Evolutionary conservation across 2,797 vertebrate species (phyloP).

Genomic region (Ctenosaura bakeri): DNA sequence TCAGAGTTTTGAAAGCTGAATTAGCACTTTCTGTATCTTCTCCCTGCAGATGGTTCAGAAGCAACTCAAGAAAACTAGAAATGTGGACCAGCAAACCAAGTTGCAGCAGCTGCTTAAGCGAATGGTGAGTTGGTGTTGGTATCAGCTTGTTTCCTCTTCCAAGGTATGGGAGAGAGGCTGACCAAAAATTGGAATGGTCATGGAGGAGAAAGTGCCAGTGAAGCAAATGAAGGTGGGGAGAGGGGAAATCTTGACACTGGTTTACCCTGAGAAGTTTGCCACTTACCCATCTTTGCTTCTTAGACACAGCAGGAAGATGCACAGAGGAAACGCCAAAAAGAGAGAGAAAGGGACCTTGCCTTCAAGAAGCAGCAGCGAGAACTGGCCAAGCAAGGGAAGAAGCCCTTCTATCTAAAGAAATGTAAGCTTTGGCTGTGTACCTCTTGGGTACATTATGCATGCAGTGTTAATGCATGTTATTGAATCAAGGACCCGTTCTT

Average conservation of each 20-base stretch:
- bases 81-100: conserved; percentile 76
- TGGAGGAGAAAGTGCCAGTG: neutral
- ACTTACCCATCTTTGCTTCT: conserved; percentile 9
- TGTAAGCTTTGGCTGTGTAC: conserved; percentile 78
- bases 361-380: conserved; percentile 88
- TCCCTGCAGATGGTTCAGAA: conserved; percentile 85
- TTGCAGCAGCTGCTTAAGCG: conserved; percentile 88
- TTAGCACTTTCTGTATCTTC: conserved; percentile 40
- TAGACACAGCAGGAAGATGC: conserved; percentile 91
- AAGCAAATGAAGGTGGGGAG: neutral
- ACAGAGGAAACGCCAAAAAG: conserved; percentile 77
- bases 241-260: neutral
- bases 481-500: neutral
- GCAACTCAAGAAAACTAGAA: conserved; percentile 83
- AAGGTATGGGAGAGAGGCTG: neutral
- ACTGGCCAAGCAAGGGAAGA: conserved; percentile 85
- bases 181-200: neutral
- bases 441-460: neutral
- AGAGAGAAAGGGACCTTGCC: conserved; percentile 84
- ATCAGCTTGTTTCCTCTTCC: neutral
- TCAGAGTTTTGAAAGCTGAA: neutral
- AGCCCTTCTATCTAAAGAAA: conserved; percentile 92
- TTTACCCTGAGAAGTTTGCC: neutral
- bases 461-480: neutral
- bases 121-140: conserved; percentile 83